Evolutionary conservation across 1,140 invertebrate genomes (phyloP), one percentile per base, ranked within the genome.

Genomic region (Ditylenchus dipsaci): DNA sequence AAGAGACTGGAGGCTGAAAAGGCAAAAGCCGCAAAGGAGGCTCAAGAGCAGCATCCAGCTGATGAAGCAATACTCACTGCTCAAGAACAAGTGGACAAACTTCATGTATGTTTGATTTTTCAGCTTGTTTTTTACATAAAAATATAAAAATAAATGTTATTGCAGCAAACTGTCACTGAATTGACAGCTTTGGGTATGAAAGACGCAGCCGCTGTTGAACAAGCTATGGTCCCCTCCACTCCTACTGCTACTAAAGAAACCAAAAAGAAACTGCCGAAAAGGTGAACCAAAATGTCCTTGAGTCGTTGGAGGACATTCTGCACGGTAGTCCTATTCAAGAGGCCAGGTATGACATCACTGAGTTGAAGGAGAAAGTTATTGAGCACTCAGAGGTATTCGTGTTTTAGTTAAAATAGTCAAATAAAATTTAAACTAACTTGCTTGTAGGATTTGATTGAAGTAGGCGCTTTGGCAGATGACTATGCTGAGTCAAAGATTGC

Each of bases 291-390:
- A 77, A 77, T 13, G 75, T 67, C 57, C 72, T 77, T 23, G 70
- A 76, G 0, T 65, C 72, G 49, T 61, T 77, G 26, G 75, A 77
- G 33, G 72, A 77, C n/a, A 65, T 75, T 56, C 57, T 77, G 17
- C 64, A 73, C 21, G 76, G 76, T 30, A 49, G 65, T 21, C 49
- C 65, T 1, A 65, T 77, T 23, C 60, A 74, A 3, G 76, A 78
- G 58, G 76, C 76, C 13, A 71, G 67, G 42, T 69, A 78, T 23
- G 76, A 77, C 56, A 75, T 77, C 33, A 69, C 63, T 26, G 76
- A 73, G 38, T 57, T 77, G 42, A 76, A 77, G 30, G 76, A 77
- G 63, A 71, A 77, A 49, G 67, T 78, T 38, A 74, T 77, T 17
- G 76, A 77, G 67, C 76, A 77, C 58, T 68, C 69, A 8, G 76